phyloP scores from a whole-genome alignment of 2,113 vertebrate species.

The Gallinago undulata region DNA sequence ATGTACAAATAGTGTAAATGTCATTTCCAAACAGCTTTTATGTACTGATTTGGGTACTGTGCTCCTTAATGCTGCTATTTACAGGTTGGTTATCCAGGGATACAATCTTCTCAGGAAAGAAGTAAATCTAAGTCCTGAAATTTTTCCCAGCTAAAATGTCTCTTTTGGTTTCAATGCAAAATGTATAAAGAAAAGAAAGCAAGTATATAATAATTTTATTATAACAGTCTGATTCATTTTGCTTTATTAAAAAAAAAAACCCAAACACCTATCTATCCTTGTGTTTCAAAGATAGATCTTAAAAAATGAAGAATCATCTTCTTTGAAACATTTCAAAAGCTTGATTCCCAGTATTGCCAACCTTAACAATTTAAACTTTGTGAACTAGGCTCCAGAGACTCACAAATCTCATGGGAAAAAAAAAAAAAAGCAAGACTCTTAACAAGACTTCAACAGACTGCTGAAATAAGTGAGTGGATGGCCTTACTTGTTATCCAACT shows the following conservation, averaged over 20 bases:
- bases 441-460: not conserved
- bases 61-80: conserved; percentile 2
- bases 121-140: not conserved
- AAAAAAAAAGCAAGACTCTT: not conserved
- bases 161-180: not conserved
- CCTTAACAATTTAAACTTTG: not conserved
- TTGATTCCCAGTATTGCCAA: not conserved
- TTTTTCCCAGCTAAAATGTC: not conserved
- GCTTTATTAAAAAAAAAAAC: not conserved
- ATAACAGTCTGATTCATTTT: not conserved
- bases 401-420: not conserved
- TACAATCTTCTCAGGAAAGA: not conserved
- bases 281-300: not conserved
- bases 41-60: not conserved
- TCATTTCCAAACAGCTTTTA: not conserved
- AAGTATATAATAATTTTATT: not conserved
- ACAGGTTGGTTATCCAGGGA: not conserved
- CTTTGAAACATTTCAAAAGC: not conserved
- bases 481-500: not conserved
- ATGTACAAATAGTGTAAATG: conserved; percentile 4
- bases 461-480: not conserved
- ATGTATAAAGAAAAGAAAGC: not conserved
- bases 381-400: not conserved
- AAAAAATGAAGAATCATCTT: not conserved
- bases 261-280: not conserved